Evolutionary conservation across 2,113 vertebrate species (phyloP).

Genomic region (Erinaceus europaeus): DNA sequence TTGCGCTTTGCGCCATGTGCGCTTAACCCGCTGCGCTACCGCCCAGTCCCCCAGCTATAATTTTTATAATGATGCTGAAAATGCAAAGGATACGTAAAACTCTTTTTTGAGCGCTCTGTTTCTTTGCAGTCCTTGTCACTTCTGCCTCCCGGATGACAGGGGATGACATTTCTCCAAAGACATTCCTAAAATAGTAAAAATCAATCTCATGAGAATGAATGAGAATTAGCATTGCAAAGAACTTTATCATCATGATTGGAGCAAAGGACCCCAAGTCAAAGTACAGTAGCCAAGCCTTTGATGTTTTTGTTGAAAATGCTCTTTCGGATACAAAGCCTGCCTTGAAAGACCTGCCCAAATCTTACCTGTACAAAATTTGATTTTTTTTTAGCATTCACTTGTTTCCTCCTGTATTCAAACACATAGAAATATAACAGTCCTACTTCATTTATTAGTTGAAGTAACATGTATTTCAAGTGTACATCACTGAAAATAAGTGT

Average conservation of each 20-base stretch:
- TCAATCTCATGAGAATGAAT: constrained; percentile 16
- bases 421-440: too few relatives aligned
- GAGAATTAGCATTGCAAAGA: not conserved
- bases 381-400: not conserved
- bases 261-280: not conserved
- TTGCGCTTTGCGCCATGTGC: too few relatives aligned
- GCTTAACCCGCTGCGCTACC: too few relatives aligned
- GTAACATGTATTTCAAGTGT: too few relatives aligned
- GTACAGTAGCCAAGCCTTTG: not conserved
- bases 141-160: constrained; percentile 84
- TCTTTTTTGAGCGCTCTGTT: constrained; percentile 86
- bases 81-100: constrained; percentile 91
- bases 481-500: too few relatives aligned
- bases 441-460: too few relatives aligned
- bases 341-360: not conserved
- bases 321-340: not conserved
- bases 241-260: not conserved
- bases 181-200: constrained; percentile 69
- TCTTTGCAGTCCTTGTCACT: constrained; percentile 81
- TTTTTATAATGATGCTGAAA: not conserved
- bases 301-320: not conserved
- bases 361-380: not conserved
- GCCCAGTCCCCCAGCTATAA: too few relatives aligned
- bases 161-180: constrained; percentile 75
- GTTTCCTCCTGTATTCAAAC: not conserved